Evolutionary conservation across 2,888 invertebrate genomes (phyloP).

Genomic region (Cantharis rustica): DNA sequence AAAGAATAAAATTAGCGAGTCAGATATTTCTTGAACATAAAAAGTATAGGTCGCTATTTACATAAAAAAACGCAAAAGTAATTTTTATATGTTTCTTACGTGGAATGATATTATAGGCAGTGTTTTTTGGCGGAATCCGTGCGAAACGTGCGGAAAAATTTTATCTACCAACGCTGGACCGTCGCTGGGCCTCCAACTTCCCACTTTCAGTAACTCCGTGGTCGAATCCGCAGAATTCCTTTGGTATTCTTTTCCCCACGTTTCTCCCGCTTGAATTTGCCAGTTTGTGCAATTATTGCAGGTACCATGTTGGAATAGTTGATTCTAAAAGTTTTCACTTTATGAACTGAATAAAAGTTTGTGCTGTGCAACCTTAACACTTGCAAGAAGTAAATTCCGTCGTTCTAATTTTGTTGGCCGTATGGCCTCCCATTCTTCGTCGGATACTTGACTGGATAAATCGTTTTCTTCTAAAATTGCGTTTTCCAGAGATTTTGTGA

Average conservation of each 20-base stretch:
- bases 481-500: slow-evolving; percentile 70
- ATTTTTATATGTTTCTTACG: slow-evolving; percentile 59
- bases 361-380: slow-evolving; percentile 66
- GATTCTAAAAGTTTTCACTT: slow-evolving; percentile 43
- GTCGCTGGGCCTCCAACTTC: slow-evolving; percentile 74
- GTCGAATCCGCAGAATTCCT: slow-evolving; percentile 28
- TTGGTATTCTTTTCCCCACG: slow-evolving; percentile 60
- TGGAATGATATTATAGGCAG: slow-evolving; percentile 78
- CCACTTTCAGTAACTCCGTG: slow-evolving; percentile 61
- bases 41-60: background rate
- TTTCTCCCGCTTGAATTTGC: slow-evolving; percentile 62
- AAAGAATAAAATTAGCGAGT: background rate
- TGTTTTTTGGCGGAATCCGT: slow-evolving; percentile 76
- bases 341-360: background rate
- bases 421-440: slow-evolving; percentile 85
- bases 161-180: slow-evolving; percentile 71
- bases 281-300: slow-evolving; percentile 65
- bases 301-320: slow-evolving; percentile 47
- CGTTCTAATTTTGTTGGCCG: slow-evolving; percentile 72
- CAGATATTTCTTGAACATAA: background rate
- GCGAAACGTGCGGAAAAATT: slow-evolving; percentile 78
- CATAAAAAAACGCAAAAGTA: background rate
- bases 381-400: slow-evolving; percentile 65
- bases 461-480: slow-evolving; percentile 73
- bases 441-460: slow-evolving; percentile 75